Base-by-base conservation (phyloP, 2,113 vertebrate species). In the Tiliqua scincoides region DNA sequence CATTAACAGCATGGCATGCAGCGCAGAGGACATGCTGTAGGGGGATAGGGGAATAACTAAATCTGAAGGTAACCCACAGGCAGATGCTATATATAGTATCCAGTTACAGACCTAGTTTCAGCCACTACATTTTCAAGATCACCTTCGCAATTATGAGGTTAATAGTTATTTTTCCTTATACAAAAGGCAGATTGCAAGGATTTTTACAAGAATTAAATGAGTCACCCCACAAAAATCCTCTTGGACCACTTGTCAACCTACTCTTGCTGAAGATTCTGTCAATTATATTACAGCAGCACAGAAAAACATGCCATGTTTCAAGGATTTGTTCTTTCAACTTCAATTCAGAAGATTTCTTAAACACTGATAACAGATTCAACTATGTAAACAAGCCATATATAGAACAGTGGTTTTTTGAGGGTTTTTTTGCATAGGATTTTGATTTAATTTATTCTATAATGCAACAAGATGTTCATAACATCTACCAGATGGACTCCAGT, bases 361-460 rank as follows among this genome's bases (percentile, higher is more conserved):
- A 95, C 91, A 92, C 90, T 94, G 92, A 89, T 93, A 94, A 89
- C 84, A 86, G 80, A 90, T 89, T 90, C 10, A 92, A 94, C 92
- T 94, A 92, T 95, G 94, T 93, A 94, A 95, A 96, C 63, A 91
- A 94, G 88, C 32, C 83, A 92, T 86, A 4, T 71, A 91, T 92
- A 93, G 59, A 94, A 93, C 63, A 68, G 96, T 92, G 93, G 87
- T 90, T 92, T 75, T 85, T 85, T 83, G 86, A 89, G 87, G 25
- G 14, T 77, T 0, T 83, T 88, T 95, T 96, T 97, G 96, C 96
- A 97, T 96, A 97, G 96, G 94, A 93, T 95, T 94, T 91, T 79
- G 85, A 94, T 94, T 89, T 90, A 91, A 90, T 85, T 81, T 92
- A 89, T 84, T 92, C 93, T 82, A 92, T 90, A 87, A 94, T 90